Base-by-base conservation (phyloP, 23 tunicate genomes). In the Clavelina lepadiformis region DNA sequence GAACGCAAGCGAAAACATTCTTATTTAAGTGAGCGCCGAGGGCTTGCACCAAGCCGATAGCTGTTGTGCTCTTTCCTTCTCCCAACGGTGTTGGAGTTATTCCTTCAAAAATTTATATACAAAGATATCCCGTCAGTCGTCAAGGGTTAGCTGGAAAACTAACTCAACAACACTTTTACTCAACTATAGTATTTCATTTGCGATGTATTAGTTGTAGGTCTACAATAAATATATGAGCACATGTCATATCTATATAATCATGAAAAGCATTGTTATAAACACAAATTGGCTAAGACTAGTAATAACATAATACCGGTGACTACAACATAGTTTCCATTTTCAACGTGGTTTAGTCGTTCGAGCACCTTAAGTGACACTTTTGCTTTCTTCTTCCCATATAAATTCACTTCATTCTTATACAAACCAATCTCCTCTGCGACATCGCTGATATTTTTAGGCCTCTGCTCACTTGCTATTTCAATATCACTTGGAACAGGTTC, bases 1-100 rank as follows among this genome's bases (percentile, higher is more conserved):
- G 69, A 18, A 94, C 99, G 53, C 99, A 94, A 2, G 99, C 99
- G 61, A 94, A 94, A 2, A 80, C 52, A 46, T 94, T 94, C 38
- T 76, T 82, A 24, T 86, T 50, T 68, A 94, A 69, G 38, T 94
- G 79, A 28, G 99, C 88, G 13, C 99, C 99, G 24, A 94, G 72
- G 1, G 99, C 99, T 71, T 94, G 99, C 11, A 74, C 96, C 32
- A 94, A 41, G 4, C 99, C 99, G 45, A 94, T 94, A 0, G 99
- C 76, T 6, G 99, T 94, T 21, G 99, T 94, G 70, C 96, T 86
- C 64, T 94, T 94, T 31, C 99, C 99, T 80, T 94, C 99, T 23
- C 99, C 99, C 0, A 94, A 63, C 20, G 99, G 99, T 3, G 99
- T 94, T 28, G 99, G 99, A 2, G 99, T 94, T 15, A 94, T 94